phyloP scores from a whole-genome alignment of 2,113 vertebrate genomes.

The Anser brachyrhynchus region DNA sequence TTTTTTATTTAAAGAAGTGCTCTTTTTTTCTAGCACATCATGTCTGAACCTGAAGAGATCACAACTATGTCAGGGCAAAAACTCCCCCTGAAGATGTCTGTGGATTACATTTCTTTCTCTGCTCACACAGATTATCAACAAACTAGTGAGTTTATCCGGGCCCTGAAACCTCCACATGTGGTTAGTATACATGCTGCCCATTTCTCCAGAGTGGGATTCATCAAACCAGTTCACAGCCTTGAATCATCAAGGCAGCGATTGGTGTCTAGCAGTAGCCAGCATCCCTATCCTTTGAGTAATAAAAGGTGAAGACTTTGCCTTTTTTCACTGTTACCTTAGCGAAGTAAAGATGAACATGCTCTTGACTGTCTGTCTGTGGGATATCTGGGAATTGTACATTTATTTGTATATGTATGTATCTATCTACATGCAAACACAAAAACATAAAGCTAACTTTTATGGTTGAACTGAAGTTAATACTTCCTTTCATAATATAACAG shows the following conservation, averaged over 20 bases:
- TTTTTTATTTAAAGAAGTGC: not conserved
- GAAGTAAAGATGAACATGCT: not conserved
- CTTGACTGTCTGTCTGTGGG: not conserved
- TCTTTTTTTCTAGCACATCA: constrained; percentile 87
- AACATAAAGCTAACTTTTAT: not conserved
- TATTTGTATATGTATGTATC: not conserved
- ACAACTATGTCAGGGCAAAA: constrained; percentile 99
- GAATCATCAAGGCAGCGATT: not conserved
- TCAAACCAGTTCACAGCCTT: not conserved
- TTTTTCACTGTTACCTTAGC: not conserved
- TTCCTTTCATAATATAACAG: not conserved
- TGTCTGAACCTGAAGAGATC: constrained; percentile 99
- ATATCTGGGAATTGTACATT: not conserved
- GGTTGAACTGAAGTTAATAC: not conserved
- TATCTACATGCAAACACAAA: not conserved
- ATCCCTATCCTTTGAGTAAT: not conserved
- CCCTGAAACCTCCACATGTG: constrained; percentile 97
- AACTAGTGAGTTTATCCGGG: constrained; percentile 98
- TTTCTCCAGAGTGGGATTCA: not conserved
- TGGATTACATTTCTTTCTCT: constrained; percentile 99
- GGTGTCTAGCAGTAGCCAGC: not conserved
- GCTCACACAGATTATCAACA: constrained; percentile 99
- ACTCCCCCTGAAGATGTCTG: constrained; percentile 98
- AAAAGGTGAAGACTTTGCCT: not conserved
- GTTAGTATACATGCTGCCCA: constrained; percentile 72